Conservation (phyloP, 2,888 invertebrate species). For the Agrotis puta region DNA sequence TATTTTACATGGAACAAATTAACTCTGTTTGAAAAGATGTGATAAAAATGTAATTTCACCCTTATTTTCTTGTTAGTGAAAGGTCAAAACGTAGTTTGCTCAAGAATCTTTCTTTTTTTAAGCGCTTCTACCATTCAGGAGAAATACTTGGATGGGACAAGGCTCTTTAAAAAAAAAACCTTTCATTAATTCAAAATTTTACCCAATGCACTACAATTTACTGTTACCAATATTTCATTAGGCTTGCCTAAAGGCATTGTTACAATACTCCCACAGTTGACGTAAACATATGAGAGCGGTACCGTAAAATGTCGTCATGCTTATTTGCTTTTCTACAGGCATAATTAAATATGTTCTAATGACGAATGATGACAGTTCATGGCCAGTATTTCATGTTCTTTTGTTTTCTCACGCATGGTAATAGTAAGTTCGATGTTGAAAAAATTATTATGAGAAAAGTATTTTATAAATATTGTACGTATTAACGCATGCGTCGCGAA, state of each 20-base stretch:
- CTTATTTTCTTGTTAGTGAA: too few relatives aligned
- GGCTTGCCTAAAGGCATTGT: constrained; percentile 21
- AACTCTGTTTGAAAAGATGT: too few relatives aligned
- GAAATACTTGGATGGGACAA: too few relatives aligned
- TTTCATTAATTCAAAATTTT: constrained; percentile 2
- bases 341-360: constrained; percentile 20
- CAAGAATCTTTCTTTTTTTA: background rate
- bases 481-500: too few relatives aligned
- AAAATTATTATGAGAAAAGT: background rate
- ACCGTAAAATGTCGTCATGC: background rate
- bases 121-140: too few relatives aligned
- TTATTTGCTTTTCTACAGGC: constrained; percentile 34
- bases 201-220: constrained; percentile 14
- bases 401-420: constrained; percentile 17
- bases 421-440: background rate
- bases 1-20: too few relatives aligned
- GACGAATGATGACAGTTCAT: constrained; percentile 21
- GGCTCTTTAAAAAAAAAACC: background rate
- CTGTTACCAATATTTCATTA: constrained; percentile 8
- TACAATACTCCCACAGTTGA: constrained; percentile 29
- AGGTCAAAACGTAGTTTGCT: too few relatives aligned
- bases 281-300: constrained; percentile 24
- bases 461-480: too few relatives aligned
- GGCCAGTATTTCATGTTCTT: background rate
- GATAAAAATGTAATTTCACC: too few relatives aligned